Base-by-base conservation (phyloP, 2,888 invertebrate species). In the Xylophagus ater region DNA sequence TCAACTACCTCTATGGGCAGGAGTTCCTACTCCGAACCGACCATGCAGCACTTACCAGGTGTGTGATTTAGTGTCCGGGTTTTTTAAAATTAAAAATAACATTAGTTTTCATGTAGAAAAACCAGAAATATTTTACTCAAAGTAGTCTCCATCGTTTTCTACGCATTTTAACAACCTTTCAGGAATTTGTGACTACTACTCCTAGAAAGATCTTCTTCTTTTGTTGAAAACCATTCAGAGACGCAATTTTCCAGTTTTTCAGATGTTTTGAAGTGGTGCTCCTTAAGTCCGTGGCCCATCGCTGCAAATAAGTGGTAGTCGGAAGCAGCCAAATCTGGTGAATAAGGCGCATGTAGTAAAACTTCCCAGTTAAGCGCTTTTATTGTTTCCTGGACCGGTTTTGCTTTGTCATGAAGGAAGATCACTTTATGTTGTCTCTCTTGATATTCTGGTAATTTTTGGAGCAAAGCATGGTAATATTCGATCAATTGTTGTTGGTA, bases 381-480 rank as follows among this genome's bases (percentile, higher is more conserved):
- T 12, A 45, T 17, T 18, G 36, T 37, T 15, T 36, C 37, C 20
- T 24, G n/a, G 26, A 42, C 45, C 33, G 13, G 25, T 42, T 43
- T 42, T 37, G 51, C 47, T 34, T 49, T 47, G 20, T 49, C 44
- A 40, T 47, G 46, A 3, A 47, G 36, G 23, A 46, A 45, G 46
- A 47, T 49, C 2, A 50, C 35, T 42, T 50, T 46, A 32, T 40
- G 17, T 18, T 43, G 45, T 31, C 47, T 46, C 40, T 32, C 36
- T n/a, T 20, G 19, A 13, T 41, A 49, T 46, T 46, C 47, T 35
- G 45, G 44, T 15, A 44, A 43, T 47, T 50, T 43, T 43, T 43
- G 38, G 15, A 7, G 7, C 36, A 44, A 34, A n/a, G 37, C 37
- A 13, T 19, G 39, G 18, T 34, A 41, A 21, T 39, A 44, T 40